These are phyloP conservation scores for Callithrix jacchus DNA, from an alignment of 2,113 vertebrate genomes.

Conservation along the genomic window DNA sequence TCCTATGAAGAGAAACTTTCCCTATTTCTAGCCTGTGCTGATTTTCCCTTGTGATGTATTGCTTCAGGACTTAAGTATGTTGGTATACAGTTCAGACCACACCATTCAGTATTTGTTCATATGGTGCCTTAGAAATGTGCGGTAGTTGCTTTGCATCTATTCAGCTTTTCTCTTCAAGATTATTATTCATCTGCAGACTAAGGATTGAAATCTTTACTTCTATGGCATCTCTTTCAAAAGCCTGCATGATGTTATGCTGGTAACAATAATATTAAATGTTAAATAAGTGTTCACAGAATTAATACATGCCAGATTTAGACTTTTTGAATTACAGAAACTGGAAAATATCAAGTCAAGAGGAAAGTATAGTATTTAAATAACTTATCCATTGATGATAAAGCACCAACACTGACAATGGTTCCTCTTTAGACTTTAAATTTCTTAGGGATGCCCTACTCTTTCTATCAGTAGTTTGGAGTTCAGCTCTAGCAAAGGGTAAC, in stretches of 20 bases:
- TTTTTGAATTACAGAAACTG: slow-evolving; percentile 19
- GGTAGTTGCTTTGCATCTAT: neutral
- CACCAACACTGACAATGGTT: neutral
- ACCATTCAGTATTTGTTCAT: slow-evolving; percentile 26
- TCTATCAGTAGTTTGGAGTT: neutral
- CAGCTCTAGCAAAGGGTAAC: slow-evolving; percentile 17
- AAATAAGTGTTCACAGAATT: slow-evolving; percentile 32
- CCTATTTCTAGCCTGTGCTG: neutral
- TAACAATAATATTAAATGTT: neutral
- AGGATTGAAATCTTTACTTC: slow-evolving; percentile 34
- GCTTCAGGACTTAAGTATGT: neutral
- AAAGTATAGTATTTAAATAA: neutral
- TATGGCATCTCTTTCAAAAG: neutral
- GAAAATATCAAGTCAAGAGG: neutral
- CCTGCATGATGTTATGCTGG: neutral
- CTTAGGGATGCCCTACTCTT: neutral
- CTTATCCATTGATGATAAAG: neutral
- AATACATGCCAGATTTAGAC: neutral
- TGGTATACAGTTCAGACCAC: neutral
- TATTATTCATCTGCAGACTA: slow-evolving; percentile 24
- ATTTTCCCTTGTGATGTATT: neutral
- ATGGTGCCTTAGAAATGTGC: slow-evolving; percentile 35
- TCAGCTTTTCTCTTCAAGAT: slow-evolving; percentile 38
- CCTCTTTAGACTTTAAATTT: neutral
- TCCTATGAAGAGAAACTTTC: slow-evolving; percentile 50